A percentile compares a stretch with the other conserved stretches of the same genome.
phyloP scores from a whole-genome alignment of 2,888 invertebrate species.

The Heliconius sara region DNA sequence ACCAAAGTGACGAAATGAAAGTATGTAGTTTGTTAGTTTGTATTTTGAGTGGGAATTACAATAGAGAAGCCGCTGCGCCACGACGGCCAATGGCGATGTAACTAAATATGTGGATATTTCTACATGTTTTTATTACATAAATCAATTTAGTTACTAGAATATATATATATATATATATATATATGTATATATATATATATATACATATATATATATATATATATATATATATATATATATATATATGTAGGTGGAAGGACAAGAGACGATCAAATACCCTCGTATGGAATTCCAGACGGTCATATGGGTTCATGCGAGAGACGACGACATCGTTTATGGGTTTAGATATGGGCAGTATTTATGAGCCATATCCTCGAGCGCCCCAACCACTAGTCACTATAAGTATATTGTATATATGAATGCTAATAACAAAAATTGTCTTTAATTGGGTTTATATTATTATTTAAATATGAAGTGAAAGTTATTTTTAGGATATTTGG shows the following conservation, averaged over 20 bases:
- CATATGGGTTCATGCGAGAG: constrained; percentile 13
- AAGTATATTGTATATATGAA: neutral
- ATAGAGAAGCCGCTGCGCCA: no score
- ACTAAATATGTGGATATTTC: no score
- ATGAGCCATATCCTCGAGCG: constrained; percentile 13
- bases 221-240: neutral
- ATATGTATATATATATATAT: no score
- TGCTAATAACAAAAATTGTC: neutral
- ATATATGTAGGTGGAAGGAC: neutral
- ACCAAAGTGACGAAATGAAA: no score
- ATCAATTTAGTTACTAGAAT: no score
- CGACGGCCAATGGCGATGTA: no score
- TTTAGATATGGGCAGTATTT: constrained; percentile 20
- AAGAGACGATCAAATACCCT: neutral
- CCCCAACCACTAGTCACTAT: neutral
- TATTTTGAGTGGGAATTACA: no score
- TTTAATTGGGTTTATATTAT: no score
- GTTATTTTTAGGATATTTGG: neutral
- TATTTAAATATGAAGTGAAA: neutral
- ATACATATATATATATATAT: neutral
- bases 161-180: no score
- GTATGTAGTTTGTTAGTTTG: no score
- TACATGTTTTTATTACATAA: no score
- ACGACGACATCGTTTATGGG: constrained; percentile 22
- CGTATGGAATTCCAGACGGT: constrained; percentile 12